phyloP scores from a whole-genome alignment of 2,113 vertebrate species.

The Tor tambroides region DNA sequence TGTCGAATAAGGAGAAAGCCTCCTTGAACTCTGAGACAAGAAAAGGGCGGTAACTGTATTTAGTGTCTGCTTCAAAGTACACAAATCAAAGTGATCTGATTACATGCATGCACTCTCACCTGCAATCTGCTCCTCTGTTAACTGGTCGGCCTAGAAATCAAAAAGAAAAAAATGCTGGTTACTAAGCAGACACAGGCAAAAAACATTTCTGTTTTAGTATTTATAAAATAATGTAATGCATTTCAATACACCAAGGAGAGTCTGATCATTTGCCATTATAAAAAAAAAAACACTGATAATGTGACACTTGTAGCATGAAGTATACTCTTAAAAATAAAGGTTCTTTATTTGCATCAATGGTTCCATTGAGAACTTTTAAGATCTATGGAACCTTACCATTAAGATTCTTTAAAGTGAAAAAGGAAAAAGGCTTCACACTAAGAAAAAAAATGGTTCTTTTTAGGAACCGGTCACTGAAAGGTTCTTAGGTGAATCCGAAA shows the following conservation, averaged over 20 bases:
- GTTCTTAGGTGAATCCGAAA: too few relatives aligned
- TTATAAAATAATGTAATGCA: background rate
- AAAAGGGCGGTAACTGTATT: constrained; percentile 34
- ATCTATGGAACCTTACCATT: too few relatives aligned
- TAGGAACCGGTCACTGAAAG: too few relatives aligned
- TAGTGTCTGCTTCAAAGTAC: constrained; percentile 50
- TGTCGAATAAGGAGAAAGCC: constrained; percentile 99
- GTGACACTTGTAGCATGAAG: background rate
- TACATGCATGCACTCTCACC: constrained; percentile 66
- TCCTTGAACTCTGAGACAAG: constrained; percentile 94
- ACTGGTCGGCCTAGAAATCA: constrained; percentile 82
- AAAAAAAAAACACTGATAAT: background rate
- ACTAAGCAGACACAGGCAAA: background rate
- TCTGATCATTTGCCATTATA: background rate
- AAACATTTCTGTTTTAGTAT: background rate
- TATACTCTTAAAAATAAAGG: too few relatives aligned
- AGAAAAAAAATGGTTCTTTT: too few relatives aligned
- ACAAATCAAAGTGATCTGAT: background rate
- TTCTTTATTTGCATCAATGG: too few relatives aligned
- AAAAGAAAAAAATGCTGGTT: constrained; percentile 47
- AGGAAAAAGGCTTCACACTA: too few relatives aligned
- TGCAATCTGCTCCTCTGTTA: constrained; percentile 90
- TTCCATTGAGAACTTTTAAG: too few relatives aligned
- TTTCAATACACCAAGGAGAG: background rate
- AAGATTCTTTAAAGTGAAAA: too few relatives aligned